phyloP scores from a whole-genome alignment of 1,140 invertebrate species.

The Dinoponera quadriceps region DNA sequence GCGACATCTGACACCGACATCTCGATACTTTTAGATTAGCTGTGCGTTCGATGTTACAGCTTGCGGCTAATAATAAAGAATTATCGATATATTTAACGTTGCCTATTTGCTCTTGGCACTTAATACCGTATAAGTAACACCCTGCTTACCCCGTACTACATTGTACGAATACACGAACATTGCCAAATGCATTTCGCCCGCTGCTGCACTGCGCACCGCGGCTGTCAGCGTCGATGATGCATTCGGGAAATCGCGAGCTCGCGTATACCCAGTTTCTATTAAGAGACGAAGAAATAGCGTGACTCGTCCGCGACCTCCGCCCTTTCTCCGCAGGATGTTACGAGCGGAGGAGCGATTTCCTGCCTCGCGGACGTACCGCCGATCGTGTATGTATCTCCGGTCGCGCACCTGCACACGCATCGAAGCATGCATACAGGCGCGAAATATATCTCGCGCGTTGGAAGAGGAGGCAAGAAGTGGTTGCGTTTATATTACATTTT shows the following conservation, averaged over 20 bases:
- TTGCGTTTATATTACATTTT: slow-evolving; percentile 56
- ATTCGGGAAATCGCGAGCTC: slow-evolving; percentile 29
- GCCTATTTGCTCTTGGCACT: no score
- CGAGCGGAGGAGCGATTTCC: slow-evolving; percentile 26
- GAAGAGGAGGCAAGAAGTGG: background rate
- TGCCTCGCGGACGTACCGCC: slow-evolving; percentile 13
- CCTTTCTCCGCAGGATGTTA: background rate
- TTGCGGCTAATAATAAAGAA: no score
- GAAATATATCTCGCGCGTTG: slow-evolving; percentile 2
- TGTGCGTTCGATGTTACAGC: no score
- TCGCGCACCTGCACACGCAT: background rate
- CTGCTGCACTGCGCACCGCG: background rate
- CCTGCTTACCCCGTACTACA: no score
- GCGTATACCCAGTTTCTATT: slow-evolving; percentile 35
- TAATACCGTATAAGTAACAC: no score
- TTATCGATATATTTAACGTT: no score
- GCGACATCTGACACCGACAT: no score
- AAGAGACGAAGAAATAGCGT: slow-evolving; percentile 42
- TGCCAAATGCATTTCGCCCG: slow-evolving; percentile 12
- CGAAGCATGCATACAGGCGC: background rate
- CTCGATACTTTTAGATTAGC: no score
- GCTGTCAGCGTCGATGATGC: slow-evolving; percentile 49
- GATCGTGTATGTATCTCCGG: slow-evolving; percentile 1
- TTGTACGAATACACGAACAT: background rate
- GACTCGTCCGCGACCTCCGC: slow-evolving; percentile 12